A percentile compares a stretch with the other conserved stretches of the same genome.
Conservation (phyloP, 64 coral and sea anemone genomes). For the Astreopora myriophthalma region DNA sequence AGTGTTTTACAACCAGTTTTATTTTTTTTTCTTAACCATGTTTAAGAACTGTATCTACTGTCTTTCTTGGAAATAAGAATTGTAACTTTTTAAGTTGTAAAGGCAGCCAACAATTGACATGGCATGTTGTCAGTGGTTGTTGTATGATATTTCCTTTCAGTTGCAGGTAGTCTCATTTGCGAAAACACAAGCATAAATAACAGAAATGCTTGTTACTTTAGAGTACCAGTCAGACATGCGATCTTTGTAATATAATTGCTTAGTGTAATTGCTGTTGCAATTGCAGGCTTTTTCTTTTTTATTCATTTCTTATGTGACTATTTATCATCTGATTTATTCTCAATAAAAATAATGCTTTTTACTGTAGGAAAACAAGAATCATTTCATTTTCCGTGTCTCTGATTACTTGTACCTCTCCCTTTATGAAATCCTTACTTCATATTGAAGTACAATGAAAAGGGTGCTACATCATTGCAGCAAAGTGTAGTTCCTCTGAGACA, state of each 20-base stretch:
- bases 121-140: not conserved
- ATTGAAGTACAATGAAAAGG: too few relatives aligned
- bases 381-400: too few relatives aligned
- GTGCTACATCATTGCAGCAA: too few relatives aligned
- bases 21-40: not conserved
- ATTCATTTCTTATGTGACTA: not conserved
- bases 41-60: not conserved
- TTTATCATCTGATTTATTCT: not conserved
- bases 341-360: not conserved
- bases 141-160: not conserved
- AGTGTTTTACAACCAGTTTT: not conserved
- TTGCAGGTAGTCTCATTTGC: not conserved
- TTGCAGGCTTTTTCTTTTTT: not conserved
- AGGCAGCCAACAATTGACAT: not conserved
- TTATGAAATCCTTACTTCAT: too few relatives aligned
- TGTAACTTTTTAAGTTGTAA: not conserved
- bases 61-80: not conserved
- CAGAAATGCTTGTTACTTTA: not conserved
- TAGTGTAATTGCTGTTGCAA: not conserved
- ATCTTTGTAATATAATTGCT: not conserved
- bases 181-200: not conserved
- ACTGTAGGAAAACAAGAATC: not conserved
- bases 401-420: too few relatives aligned
- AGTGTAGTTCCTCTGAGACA: too few relatives aligned
- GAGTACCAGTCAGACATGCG: not conserved